Conservation (phyloP, 2,888 invertebrate species). For the Diaphora mendica region DNA sequence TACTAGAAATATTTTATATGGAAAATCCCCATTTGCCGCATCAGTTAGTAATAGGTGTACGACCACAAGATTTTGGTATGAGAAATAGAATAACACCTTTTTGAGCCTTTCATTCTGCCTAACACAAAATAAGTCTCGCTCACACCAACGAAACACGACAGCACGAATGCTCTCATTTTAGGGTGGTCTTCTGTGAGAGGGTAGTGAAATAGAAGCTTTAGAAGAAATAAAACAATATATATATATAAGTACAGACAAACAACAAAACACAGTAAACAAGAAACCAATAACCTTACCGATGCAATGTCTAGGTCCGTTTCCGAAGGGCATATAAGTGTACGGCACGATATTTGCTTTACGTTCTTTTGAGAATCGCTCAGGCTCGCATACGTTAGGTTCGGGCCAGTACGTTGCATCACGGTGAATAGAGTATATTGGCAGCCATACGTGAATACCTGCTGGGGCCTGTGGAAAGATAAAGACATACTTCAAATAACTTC, state of each 20-base stretch:
- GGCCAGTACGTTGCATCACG: constrained; percentile 75
- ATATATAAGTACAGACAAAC: neutral
- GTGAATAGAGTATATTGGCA: constrained; percentile 72
- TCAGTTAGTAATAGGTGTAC: no score
- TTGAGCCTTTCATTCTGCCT: no score
- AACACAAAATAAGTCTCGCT: no score
- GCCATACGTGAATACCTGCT: constrained; percentile 68
- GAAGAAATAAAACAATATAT: no score
- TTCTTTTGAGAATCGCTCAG: constrained; percentile 63
- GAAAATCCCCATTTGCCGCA: no score
- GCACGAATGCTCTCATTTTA: no score
- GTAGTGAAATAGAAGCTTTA: no score
- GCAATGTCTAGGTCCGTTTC: constrained; percentile 78
- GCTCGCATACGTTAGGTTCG: constrained; percentile 61
- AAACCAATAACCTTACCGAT: constrained; percentile 63
- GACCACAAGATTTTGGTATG: neutral
- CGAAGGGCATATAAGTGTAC: constrained; percentile 77
- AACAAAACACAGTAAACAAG: neutral
- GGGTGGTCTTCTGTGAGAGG: no score
- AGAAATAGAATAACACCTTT: neutral
- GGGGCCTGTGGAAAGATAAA: constrained; percentile 54
- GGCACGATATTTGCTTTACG: constrained; percentile 64
- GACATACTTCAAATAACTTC: neutral
- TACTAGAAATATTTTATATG: no score
- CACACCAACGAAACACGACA: no score